phyloP scores from a whole-genome alignment of 1,140 invertebrate species.

The Teleogryllus occipitalis region DNA sequence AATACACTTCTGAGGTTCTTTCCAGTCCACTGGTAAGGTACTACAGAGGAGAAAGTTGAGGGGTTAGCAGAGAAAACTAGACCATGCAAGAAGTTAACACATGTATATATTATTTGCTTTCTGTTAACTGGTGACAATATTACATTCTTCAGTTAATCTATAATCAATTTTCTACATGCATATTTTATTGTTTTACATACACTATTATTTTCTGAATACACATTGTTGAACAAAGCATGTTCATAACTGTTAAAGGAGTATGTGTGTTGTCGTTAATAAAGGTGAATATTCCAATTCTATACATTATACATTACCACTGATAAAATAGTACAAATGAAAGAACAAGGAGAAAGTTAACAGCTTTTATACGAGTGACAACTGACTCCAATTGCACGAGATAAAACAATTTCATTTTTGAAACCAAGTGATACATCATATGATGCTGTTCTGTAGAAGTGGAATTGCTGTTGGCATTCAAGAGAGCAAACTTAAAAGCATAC shows the following conservation, averaged over 20 bases:
- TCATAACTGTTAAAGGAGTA: neutral
- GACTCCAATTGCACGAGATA: no score
- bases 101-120: conserved; percentile 1
- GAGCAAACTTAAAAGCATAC: no score
- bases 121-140: conserved; percentile 1
- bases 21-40: no score
- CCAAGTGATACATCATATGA: no score
- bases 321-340: neutral
- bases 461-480: no score
- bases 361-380: neutral
- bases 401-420: no score
- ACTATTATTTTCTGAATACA: neutral
- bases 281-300: conserved; percentile 1
- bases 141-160: neutral
- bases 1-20: no score
- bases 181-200: neutral
- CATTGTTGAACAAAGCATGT: neutral
- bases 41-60: no score
- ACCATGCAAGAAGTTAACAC: neutral
- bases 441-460: no score
- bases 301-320: neutral
- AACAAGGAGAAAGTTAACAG: neutral
- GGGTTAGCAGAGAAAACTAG: no score
- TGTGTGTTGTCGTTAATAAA: neutral
- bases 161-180: neutral